Base-by-base conservation (phyloP, 1,140 invertebrate genomes). In the Drosophila subpulchrella region DNA sequence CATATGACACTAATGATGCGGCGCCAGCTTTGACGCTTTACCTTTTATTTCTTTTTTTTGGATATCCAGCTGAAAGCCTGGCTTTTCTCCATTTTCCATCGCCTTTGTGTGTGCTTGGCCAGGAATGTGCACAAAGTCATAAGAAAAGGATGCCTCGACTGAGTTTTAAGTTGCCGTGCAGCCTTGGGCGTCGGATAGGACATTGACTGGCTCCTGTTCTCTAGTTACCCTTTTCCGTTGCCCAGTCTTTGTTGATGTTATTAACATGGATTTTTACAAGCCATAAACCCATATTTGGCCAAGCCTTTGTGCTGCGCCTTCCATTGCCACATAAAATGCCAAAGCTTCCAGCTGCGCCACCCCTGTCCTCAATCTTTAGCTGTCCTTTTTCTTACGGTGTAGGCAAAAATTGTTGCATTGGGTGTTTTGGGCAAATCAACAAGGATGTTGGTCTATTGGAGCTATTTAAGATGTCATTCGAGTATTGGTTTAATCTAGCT, bases 201-300 rank as follows among this genome's bases (percentile, higher is more conserved):
- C 61, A 63, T 75, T 75, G 57, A 74, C 65, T 56, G 71, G 47
- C 47, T 42, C 46, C 54, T 66, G 61, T 57, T 53, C 53, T 60
- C 66, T 77, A 81, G 81, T 88, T 88, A 89, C 84, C 84, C 79
- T 89, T 88, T 88, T 83, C 62, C 63, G 75, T 48, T 48, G 60
- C 66, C 56, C 60, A 41, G 36, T 44, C 59, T 83, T 89, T 89
- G 76, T 89, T 89, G 82, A 89, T 89, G 88, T 75, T 89, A 89
- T 89, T 89, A 89, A 89, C 84, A 89, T 89, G 84, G 84, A 89
- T 89, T 89, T 89, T 89, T 89, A 89, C 84, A 89, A 84, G 84
- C 84, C 84, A 89, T 89, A 89, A 89, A 89, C 84, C 84, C 77
- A 89, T 75, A 89, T 88, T 88, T 89, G 67, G 81, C 82, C 82